These are phyloP conservation scores for Coelopa pilipes DNA, from an alignment of 2,888 invertebrate species.

Conservation along the genomic window DNA sequence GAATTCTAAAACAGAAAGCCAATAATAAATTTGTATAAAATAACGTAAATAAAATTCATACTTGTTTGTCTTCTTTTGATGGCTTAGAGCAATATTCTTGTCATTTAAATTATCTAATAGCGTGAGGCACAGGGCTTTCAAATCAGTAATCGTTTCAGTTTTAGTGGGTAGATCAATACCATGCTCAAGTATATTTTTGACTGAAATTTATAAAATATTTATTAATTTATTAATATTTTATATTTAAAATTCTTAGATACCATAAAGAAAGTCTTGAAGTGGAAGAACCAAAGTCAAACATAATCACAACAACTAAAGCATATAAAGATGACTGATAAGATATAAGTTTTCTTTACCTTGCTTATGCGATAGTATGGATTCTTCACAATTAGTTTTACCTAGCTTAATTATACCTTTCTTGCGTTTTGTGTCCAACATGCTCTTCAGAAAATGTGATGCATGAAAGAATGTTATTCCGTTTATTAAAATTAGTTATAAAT, in stretches of 20 bases:
- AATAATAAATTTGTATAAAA: neutral
- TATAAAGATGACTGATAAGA: constrained; percentile 33
- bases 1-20: constrained; percentile 71
- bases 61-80: constrained; percentile 89
- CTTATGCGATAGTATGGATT: constrained; percentile 81
- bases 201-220: constrained; percentile 66
- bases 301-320: constrained; percentile 31
- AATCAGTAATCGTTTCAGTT: constrained; percentile 77
- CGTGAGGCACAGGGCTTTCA: constrained; percentile 81
- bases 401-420: constrained; percentile 78
- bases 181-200: constrained; percentile 78
- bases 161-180: constrained; percentile 72
- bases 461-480: constrained; percentile 5
- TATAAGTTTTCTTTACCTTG: constrained; percentile 72
- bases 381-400: constrained; percentile 69
- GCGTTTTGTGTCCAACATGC: constrained; percentile 77
- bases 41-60: constrained; percentile 57
- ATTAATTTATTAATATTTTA: no score
- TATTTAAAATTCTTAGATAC: no score
- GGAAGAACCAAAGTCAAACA: constrained; percentile 23
- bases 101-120: constrained; percentile 86
- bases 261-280: neutral
- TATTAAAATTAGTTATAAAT: neutral
- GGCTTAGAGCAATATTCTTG: constrained; percentile 83
- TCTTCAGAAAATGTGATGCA: constrained; percentile 63